Percentiles rank a stretch among this genome's conserved stretches.
Evolutionary conservation across 2,888 invertebrate genomes (phyloP).

Genomic region (Sipha maydis): DNA sequence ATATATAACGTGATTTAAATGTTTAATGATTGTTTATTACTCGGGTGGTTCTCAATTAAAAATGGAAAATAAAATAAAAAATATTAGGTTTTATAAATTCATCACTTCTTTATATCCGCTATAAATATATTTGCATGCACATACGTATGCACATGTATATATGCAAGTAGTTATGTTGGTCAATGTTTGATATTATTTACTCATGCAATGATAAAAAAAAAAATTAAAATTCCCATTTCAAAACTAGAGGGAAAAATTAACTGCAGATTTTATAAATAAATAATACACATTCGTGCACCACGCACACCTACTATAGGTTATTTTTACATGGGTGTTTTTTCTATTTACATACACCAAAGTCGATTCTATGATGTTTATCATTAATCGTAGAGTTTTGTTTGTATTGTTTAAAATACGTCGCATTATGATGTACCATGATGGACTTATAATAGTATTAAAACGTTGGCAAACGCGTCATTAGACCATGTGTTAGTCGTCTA

Average conservation of each 20-base stretch:
- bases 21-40: conserved; percentile 44
- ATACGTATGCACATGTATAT: not conserved
- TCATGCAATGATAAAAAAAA: not conserved
- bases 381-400: not conserved
- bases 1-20: conserved; percentile 9
- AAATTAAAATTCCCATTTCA: not conserved
- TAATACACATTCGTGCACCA: not conserved
- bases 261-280: not conserved
- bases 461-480: conserved; percentile 1
- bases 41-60: conserved; percentile 35
- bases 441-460: not conserved
- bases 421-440: not conserved
- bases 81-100: not conserved
- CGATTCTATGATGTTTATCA: not conserved
- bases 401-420: not conserved
- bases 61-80: not conserved
- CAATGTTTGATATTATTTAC: not conserved
- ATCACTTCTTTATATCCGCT: conserved; percentile 21
- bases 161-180: not conserved
- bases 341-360: not conserved
- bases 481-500: not conserved
- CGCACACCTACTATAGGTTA: not conserved
- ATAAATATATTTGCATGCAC: not conserved
- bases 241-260: not conserved
- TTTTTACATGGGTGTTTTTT: not conserved